phyloP scores from a whole-genome alignment of 1,140 invertebrate genomes.

The Chironomus tepperi region DNA sequence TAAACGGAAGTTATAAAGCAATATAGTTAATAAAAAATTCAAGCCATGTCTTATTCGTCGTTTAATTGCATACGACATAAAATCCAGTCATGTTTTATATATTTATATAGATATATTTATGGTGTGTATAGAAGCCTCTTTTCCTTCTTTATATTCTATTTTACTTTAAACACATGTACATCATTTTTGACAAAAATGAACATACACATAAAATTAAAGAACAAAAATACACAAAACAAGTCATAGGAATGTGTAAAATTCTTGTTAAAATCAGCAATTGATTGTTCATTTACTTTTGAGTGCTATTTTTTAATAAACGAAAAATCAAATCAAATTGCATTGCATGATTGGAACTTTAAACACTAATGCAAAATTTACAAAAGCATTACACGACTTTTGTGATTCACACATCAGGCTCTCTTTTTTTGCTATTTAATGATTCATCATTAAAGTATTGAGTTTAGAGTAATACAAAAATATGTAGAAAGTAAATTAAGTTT shows the following conservation, averaged over 20 bases:
- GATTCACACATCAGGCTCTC: neutral
- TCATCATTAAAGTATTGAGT: constrained; percentile 7
- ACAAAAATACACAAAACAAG: neutral
- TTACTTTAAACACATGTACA: constrained; percentile 14
- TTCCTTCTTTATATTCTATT: neutral
- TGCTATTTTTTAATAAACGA: no score
- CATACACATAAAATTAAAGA: neutral
- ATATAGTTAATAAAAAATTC: constrained; percentile 20
- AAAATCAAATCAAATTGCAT: neutral
- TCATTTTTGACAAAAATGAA: constrained; percentile 3
- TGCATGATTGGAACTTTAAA: neutral
- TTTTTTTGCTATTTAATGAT: neutral
- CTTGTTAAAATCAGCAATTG: neutral
- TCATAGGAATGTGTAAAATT: neutral
- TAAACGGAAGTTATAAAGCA: constrained; percentile 22
- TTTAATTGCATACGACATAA: constrained; percentile 20
- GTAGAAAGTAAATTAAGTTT: neutral
- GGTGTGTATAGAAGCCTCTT: neutral
- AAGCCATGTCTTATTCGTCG: constrained; percentile 11
- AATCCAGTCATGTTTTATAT: constrained; percentile 12
- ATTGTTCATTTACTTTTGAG: neutral
- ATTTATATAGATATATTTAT: constrained; percentile 2
- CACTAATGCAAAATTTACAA: neutral
- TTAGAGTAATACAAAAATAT: neutral
- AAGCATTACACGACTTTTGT: neutral